Evolutionary conservation across 1,140 invertebrate species (phyloP), one percentile per base, ranked within the genome.

Genomic region (Caenorhabditis tropicalis): DNA sequence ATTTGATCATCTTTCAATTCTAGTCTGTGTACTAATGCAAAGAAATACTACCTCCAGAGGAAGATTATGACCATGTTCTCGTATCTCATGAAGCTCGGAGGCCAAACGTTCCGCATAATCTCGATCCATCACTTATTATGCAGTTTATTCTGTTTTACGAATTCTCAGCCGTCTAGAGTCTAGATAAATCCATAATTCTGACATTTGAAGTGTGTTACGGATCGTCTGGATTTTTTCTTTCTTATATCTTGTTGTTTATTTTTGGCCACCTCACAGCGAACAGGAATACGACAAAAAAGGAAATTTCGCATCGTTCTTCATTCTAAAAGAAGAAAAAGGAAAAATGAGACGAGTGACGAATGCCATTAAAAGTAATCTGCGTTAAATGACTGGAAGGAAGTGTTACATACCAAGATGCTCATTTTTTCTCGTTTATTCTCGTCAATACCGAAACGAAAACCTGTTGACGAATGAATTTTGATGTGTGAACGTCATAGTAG

Each of bases 291-390:
- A 65, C 7, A 56, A 56, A 27, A 56, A 56, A 56, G 7, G 29
- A 19, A 36, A 65, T 19, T 27, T 21, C 0, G 9, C 33, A 74
- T 74, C 36, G 33, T 74, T 74, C 36, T 29, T 43, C 15, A 10
- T 39, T 43, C 29, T 19, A 1, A 36, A 12, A 36, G 16, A 12
- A 74, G 19, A 15, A 46, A 74, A 74, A 74, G 9, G 29, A 74
- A 24, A 46, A 2, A 51, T 19, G 27, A 16, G 58, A 36, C 7
- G 65, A 74, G n/a, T 74, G 65, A 74, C 65, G 65, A 74, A 74
- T 74, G 65, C 10, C 65, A 74, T 74, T 74, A 74, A 46, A 39
- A 46, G 36, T 74, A 74, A 74, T 74, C 65, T 74, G 65, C 43
- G 65, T 12, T 74, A 74, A 74, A 74, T 74, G 65, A 74, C 33